Base-by-base conservation (phyloP, 2,888 invertebrate species). In the Acronicta alni region DNA sequence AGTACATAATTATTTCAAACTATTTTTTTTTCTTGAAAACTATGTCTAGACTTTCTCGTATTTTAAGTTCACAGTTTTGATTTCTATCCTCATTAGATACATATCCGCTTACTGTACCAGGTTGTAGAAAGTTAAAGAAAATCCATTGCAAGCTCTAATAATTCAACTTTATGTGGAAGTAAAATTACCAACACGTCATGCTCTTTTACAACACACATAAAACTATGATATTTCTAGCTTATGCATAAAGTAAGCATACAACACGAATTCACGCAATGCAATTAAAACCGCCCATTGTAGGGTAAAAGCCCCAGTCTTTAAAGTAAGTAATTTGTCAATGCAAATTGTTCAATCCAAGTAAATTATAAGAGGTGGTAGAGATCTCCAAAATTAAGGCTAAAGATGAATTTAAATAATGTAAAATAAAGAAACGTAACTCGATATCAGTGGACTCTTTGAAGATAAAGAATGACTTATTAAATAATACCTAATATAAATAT, bases 241-340 rank as follows among this genome's bases (percentile, higher is more conserved):
- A 75, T 77, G 72, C 74, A 71, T 75, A 75, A 77, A 70, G 70
- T 72, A 70, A 77, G 77, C 70, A 66, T 59, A 80, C 72, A 73
- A 76, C 76, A 79, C 63, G 66, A 63, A 72, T 81, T 77, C 81
- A 82, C 79, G 80, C 79, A 77, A 83, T 66, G 68, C 75, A 81
- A 81, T 79, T 79, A 79, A 76, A 81, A 70, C 62, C 38, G 9
- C 45, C 60, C 8, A 56, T n/a, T 10, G 10, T 55, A 17, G 43
- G 77, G 74, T 53, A 6, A 18, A 57, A 43, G 20, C 44, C 20
- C 58, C 52, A 51, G 39, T 58, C 46, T 17, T 43, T 26, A 32
- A 17, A 49, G 14, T 8, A 51, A 35, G 18, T 14, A 30, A 52
- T 30, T n/a, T 5, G 1, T 7, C 14, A 12, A n/a, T n/a, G n/a